phyloP scores from a whole-genome alignment of 2,888 invertebrate genomes.

The Phyllotreta cruciferae region DNA sequence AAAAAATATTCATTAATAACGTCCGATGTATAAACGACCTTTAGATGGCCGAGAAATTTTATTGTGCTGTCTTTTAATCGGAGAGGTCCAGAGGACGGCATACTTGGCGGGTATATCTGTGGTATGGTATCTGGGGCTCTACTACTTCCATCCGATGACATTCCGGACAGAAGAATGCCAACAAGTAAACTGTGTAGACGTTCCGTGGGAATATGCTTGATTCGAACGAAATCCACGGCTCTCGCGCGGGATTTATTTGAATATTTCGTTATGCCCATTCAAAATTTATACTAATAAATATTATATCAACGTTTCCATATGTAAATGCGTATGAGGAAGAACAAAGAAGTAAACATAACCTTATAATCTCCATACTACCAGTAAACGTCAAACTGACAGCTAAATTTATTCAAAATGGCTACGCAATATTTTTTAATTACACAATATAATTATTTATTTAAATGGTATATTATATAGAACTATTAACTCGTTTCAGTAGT shows the following conservation, averaged over 20 bases:
- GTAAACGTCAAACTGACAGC: no score
- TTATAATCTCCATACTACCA: no score
- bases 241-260: conserved; percentile 47
- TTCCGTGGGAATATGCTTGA: conserved; percentile 53
- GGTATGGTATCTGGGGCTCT: conserved; percentile 43
- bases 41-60: conserved; percentile 23
- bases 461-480: no score
- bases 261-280: conserved; percentile 42
- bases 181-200: conserved; percentile 53
- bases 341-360: no score
- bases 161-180: conserved; percentile 53
- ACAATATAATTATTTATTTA: no score
- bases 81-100: conserved; percentile 26
- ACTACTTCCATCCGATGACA: conserved; percentile 45
- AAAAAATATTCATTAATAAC: not conserved
- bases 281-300: not conserved
- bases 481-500: not conserved
- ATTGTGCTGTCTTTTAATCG: conserved; percentile 31
- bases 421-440: no score
- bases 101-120: conserved; percentile 30
- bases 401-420: no score
- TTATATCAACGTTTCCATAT: no score
- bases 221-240: conserved; percentile 48
- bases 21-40: not conserved
- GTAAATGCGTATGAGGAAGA: no score